Base-by-base conservation (phyloP, 2,113 vertebrate genomes). In the Apteryx mantelli region DNA sequence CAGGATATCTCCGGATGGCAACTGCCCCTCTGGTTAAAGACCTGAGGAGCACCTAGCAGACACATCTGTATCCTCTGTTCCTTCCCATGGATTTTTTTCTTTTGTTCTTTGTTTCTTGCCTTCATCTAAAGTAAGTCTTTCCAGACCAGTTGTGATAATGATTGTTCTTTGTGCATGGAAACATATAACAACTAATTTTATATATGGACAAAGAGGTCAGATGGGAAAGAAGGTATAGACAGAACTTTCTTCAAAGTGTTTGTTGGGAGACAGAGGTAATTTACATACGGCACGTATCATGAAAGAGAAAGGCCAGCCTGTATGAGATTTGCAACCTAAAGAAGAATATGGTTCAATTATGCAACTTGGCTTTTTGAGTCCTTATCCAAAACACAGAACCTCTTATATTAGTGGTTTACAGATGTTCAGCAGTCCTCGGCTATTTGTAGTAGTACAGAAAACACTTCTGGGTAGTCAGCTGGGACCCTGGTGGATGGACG, bases 401-500 rank as follows among this genome's bases (percentile, higher is more conserved):
- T 56, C 7, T 9, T 58, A 0, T 26, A 4, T 69, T 40, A 24
- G 12, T 12, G 24, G 7, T 36, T 26, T 42, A 69, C 5, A 6
- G 11, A 21, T 13, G 13, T 30, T 65, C 38, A 61, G 19, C 13
- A 55, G 11, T 21, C 36, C 21, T 48, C 5, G 20, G 42, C 53
- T 75, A 26, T 75, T 70, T 60, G 17, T 18, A 20, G 53, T 32
- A n/a, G 42, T 18, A 0, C 0, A 69, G 34, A 15, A 48, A 32
- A 36, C 25, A 19, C 25, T 13, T 55, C 7, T 9, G 56, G 20
- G 3, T n/a, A 32, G 16, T 12, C 11, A 17, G 4, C 5, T 1
- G 0, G 20, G 13, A 79, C 3, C 11, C 2, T 2, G 8, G 21
- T 84, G 9, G 24, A 42, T 30, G 52, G 40, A 69, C 0, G 0